Conservation (phyloP, 1,140 invertebrate genomes). For the Dinoponera quadriceps region DNA sequence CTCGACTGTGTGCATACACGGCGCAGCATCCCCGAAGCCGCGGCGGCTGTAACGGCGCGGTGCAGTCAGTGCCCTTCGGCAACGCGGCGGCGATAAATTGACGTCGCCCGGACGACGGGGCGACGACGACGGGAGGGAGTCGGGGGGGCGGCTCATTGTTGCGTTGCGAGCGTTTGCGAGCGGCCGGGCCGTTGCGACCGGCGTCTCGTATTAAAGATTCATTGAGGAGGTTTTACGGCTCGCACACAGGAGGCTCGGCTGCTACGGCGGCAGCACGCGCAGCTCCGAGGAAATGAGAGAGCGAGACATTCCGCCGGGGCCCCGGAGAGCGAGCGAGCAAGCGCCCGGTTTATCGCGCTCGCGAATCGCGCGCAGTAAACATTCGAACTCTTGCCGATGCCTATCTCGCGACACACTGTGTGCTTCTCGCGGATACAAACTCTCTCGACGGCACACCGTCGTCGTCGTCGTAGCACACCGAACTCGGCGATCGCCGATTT, state of each 20-base stretch:
- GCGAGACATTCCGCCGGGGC: slow-evolving; percentile 53
- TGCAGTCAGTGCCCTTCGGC: slow-evolving; percentile 16
- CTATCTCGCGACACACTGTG: slow-evolving; percentile 10
- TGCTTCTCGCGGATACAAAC: not conserved
- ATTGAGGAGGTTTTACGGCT: slow-evolving; percentile 52
- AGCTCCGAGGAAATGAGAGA: not conserved
- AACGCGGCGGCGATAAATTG: slow-evolving; percentile 56
- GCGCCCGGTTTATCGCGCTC: slow-evolving; percentile 60
- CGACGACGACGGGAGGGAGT: not conserved
- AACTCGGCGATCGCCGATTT: not conserved
- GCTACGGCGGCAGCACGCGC: not conserved
- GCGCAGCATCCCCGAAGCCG: not conserved
- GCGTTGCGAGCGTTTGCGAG: not conserved
- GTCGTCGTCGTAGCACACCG: not conserved
- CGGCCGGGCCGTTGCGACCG: not conserved
- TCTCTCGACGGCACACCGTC: not conserved
- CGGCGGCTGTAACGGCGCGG: slow-evolving; percentile 27
- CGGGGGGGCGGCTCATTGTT: slow-evolving; percentile 33
- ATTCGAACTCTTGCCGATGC: slow-evolving; percentile 47
- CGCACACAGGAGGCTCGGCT: slow-evolving; percentile 14
- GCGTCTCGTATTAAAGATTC: slow-evolving; percentile 53
- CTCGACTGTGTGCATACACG: not conserved
- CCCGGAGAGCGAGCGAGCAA: slow-evolving; percentile 28
- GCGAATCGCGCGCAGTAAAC: slow-evolving; percentile 63
- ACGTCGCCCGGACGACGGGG: not conserved